These are phyloP conservation scores for Calycopis cecrops DNA, from an alignment of 1,140 invertebrate species.

Conservation along the genomic window DNA sequence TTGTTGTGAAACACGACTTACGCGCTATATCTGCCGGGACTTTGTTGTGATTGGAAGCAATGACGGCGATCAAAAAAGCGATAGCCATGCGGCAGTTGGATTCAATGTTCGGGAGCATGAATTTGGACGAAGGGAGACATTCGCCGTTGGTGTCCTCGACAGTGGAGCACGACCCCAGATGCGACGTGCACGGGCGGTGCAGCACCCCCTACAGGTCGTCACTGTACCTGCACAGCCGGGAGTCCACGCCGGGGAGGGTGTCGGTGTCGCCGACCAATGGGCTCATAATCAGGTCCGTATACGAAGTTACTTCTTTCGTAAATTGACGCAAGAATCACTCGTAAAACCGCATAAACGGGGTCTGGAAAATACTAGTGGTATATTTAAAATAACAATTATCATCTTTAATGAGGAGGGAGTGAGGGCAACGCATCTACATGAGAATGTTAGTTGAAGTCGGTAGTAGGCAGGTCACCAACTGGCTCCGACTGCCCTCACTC, in stretches of 20 bases:
- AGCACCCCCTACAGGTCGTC: constrained; percentile 68
- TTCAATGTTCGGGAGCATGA: constrained; percentile 81
- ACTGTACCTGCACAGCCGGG: constrained; percentile 59
- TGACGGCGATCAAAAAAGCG: constrained; percentile 76
- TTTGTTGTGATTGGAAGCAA: constrained; percentile 36
- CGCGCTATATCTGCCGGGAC: neutral
- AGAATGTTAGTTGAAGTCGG: too few relatives aligned
- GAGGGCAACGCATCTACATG: too few relatives aligned
- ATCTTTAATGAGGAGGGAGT: too few relatives aligned
- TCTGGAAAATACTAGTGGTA: too few relatives aligned
- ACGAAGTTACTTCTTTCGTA: neutral
- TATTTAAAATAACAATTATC: too few relatives aligned
- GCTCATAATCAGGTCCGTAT: constrained; percentile 61
- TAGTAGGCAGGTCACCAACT: too few relatives aligned
- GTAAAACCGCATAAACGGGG: too few relatives aligned
- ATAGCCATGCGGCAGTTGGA: constrained; percentile 82
- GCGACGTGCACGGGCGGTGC: constrained; percentile 81
- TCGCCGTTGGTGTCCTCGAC: constrained; percentile 70
- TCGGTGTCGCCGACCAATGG: constrained; percentile 71
- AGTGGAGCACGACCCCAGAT: constrained; percentile 77
- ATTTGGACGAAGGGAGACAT: constrained; percentile 72
- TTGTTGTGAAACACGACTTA: too few relatives aligned
- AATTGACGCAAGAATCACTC: too few relatives aligned
- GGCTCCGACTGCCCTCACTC: too few relatives aligned
- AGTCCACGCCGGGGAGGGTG: constrained; percentile 74